Evolutionary conservation across 2,113 vertebrate genomes (phyloP).

Genomic region (Aramus guarauna): DNA sequence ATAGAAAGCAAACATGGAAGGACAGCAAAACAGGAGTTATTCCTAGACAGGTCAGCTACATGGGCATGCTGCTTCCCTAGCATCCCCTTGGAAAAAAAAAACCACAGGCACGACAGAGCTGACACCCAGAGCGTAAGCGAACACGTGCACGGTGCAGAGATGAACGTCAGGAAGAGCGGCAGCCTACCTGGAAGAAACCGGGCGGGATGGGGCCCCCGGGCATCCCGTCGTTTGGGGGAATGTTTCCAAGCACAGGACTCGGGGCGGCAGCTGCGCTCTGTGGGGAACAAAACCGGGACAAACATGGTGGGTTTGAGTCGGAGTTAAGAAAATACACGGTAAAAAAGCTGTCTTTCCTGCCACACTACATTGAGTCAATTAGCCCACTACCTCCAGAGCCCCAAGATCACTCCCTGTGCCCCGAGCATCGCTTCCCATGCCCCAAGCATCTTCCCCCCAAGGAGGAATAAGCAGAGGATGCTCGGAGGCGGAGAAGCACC

Average conservation of each 20-base stretch:
- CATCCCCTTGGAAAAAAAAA: not conserved
- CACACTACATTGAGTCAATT: not conserved
- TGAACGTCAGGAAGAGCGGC: not conserved
- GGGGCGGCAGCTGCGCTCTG: constrained; percentile 90
- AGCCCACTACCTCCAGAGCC: not conserved
- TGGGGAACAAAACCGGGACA: constrained; percentile 49
- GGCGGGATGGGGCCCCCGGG: constrained; percentile 87
- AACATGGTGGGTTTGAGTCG: not conserved
- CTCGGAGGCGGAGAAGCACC: accelerated
- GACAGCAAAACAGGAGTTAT: not conserved
- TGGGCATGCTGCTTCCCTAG: constrained; percentile 18
- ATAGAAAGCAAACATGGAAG: constrained; percentile 5
- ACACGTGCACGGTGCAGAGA: not conserved
- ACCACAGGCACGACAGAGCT: constrained; percentile 15
- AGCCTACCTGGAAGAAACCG: constrained; percentile 88
- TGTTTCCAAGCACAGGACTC: constrained; percentile 89
- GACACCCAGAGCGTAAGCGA: constrained; percentile 23
- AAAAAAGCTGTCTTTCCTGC: not conserved
- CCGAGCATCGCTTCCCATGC: no score
- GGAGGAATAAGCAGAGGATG: not conserved
- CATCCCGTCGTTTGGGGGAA: constrained; percentile 87
- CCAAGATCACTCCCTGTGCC: not conserved
- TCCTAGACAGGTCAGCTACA: constrained; percentile 23
- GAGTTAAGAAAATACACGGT: not conserved
- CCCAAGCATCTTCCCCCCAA: accelerated